A percentile compares a stretch with the other conserved stretches of the same genome.
Evolutionary conservation across 2,888 invertebrate genomes (phyloP).

Genomic region (Andrena dorsata): DNA sequence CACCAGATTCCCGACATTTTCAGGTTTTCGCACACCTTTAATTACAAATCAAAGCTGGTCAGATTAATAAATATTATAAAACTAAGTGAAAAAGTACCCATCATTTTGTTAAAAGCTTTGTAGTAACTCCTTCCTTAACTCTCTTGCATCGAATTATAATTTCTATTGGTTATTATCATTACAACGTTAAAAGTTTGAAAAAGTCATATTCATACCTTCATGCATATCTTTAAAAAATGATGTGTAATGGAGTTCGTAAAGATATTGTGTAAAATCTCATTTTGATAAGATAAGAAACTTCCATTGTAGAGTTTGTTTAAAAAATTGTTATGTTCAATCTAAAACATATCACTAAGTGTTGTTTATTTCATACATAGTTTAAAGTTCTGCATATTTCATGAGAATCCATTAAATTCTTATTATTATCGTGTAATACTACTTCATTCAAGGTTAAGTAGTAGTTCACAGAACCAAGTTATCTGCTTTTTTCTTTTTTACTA

Average conservation of each 20-base stretch:
- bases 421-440: background rate
- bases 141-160: too few species aligned
- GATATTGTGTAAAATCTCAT: background rate
- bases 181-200: too few species aligned
- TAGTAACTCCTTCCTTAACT: too few species aligned
- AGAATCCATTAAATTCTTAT: background rate
- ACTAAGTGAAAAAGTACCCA: too few species aligned
- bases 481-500: conserved; percentile 41
- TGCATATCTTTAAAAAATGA: too few species aligned
- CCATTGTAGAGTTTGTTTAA: background rate
- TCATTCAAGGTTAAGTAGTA: conserved; percentile 9
- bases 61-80: too few species aligned
- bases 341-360: background rate
- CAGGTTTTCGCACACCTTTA: too few species aligned
- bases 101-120: too few species aligned
- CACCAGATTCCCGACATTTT: too few species aligned
- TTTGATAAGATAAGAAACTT: conserved; percentile 6
- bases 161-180: too few species aligned
- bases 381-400: background rate
- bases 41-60: too few species aligned
- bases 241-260: background rate
- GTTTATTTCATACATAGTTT: background rate
- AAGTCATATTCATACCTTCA: too few species aligned
- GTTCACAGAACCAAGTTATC: conserved; percentile 43
- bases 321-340: background rate